Base-by-base conservation (phyloP, 2,888 invertebrate genomes). In the Folsomia candida region DNA sequence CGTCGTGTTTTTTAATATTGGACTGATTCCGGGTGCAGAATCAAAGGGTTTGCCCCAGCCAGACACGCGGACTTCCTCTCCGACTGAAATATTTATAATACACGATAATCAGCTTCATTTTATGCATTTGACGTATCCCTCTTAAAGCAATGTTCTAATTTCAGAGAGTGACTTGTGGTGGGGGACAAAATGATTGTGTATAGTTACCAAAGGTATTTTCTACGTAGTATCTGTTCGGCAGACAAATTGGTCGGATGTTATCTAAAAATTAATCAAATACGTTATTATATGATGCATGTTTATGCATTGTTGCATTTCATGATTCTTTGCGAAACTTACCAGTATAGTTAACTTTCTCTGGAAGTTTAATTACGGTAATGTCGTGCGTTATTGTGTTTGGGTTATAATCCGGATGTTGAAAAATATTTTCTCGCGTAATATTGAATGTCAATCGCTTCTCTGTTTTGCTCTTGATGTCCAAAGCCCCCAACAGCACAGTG, bases 331-430 rank as follows among this genome's bases (percentile, higher is more conserved):
- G 37, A 9, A 37, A 22, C 22, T 62, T 71, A 80, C 80, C 71
- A 20, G 51, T 77, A 64, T 75, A 78, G 28, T 51, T 24, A 25
- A 80, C 72, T 37, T 75, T 71, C 14, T 70, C 68, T 4, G 77
- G 75, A 37, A 80, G 68, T n/a, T 67, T 51, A 51, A 80, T 72
- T 54, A 80, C 73, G 26, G 77, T 74, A 25, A 80, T 77, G 57
- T 80, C 80, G 65, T 78, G 76, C 14, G 75, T 67, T 59, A 80
- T 79, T 3, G 80, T 79, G 47, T 78, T 75, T 26, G 76, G 76
- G 25, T 80, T 80, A 71, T 79, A 80, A 18, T 73, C 75, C 0
- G 74, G 71, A 67, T 80, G 80, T 37, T 78, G 78, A 68, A 73
- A 74, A 51, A 80, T 79, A 47, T 78, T 71, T 25, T 71, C 65